Base-by-base conservation (phyloP, 2,797 vertebrate genomes). In the Peromyscus eremicus region DNA sequence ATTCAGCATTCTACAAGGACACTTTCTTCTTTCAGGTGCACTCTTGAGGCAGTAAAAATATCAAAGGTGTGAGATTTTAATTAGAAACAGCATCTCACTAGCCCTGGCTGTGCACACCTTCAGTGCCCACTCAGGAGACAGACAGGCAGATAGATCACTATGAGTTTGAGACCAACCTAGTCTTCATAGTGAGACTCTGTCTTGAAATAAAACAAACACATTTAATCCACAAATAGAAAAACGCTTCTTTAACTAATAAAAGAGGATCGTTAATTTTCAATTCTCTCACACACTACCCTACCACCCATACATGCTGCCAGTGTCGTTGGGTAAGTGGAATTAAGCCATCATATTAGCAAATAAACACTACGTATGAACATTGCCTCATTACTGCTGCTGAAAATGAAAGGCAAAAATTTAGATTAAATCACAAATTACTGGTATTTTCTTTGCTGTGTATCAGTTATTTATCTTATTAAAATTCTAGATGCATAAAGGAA, bases 51-150 rank as follows among this genome's bases (percentile, higher is more conserved):
- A 75, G 21, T 83, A 85, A 86, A 73, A 93, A 70, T 91, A 25
- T 60, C 16, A 21, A 81, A 87, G 75, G 2, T 62, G 57, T 64
- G 89, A 91, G 27, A 70, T 95, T 94, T 96, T 91, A 80, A 60
- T 49, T 19, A 83, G 37, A 29, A 89, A 80, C 0, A 25, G 80
- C 37, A 37, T n/a, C n/a, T 83, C 79, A 60, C 7, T 29, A 49
- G 82, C 16, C 29, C 46, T 12, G n/a, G 14, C 3, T 55, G 34
- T 66, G 16, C 34, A 40, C 4, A 49, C 23, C 49, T 73, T 87
- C 2, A 57, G 52, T 87, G 49, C 16, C n/a, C 1, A 57, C n/a
- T 71, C 52, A 6, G 14, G 8, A 57, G 16, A 12, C 1, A 73
- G 23, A 17, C 0, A 23, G 49, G 25, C 9, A 40, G 34, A 37